Evolutionary conservation across 2,113 vertebrate species (phyloP), one percentile per base, ranked within the genome.

Genomic region (Castor canadensis): DNA sequence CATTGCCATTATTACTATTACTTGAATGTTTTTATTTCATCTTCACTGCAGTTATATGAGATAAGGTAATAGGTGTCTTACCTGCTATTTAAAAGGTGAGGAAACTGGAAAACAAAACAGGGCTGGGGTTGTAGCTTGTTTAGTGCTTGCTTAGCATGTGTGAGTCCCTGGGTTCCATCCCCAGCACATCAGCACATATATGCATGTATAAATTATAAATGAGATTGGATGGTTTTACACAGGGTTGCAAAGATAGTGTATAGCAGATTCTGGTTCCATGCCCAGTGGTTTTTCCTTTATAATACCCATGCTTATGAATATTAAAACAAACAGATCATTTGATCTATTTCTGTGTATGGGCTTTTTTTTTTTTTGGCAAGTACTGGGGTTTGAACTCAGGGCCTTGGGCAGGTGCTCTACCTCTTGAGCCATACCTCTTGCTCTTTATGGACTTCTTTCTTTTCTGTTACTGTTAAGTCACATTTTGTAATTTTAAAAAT

Each of bases 11-110:
- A 1, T 66, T 92, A 67, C 47, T 79, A 5, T 64, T 72, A 19
- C 71, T 87, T 75, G 47, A 11, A 62, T 89, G 40, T 24, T 87
- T 96, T 71, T 95, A 94, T 49, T 93, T 91, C 56, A 88, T 95
- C 64, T 79, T 89, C 83, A 82, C 30, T 67, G 30, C 3, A 62
- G 24, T 95, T 77, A 73, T 49, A 4, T 92, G 9, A 79, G 38
- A 12, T 82, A 73, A 91, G 26, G 38, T 77, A 66, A 73, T 89
- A 69, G 60, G 58, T 90, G 28, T 6, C 24, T 88, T 67, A 54
- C 30, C 43, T 82, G 22, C n/a, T 72, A 10, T 77, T 83, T 92
- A 81, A 95, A 90, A 93, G 35, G 58, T 86, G 73, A 94, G 43
- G 32, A 96, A 89, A 66, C n/a, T n/a, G 28, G 89, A 67, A 73